Evolutionary conservation across 2,113 vertebrate genomes (phyloP).

Genomic region (Erpornis zantholeuca): DNA sequence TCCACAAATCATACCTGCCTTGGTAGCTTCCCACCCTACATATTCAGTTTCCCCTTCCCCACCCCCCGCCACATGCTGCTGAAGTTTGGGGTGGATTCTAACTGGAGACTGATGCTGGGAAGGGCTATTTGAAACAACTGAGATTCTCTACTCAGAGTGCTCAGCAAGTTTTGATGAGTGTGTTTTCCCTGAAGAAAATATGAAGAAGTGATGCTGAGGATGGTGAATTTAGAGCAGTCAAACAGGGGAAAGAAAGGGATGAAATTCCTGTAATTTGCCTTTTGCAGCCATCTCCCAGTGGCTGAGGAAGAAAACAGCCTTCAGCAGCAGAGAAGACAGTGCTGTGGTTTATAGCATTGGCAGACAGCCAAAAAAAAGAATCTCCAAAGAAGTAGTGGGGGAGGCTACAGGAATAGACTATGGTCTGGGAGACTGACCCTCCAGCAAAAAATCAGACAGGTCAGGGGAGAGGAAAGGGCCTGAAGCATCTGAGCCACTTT

Average conservation of each 20-base stretch:
- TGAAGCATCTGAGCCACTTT: neutral
- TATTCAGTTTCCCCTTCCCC: accelerated
- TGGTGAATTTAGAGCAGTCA: neutral
- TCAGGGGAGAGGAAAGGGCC: neutral
- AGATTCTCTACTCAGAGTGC: neutral
- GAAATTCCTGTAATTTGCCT: slow-evolving; percentile 39
- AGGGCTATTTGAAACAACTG: neutral
- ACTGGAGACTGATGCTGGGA: neutral
- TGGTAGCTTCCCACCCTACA: neutral
- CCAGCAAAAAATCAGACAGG: neutral
- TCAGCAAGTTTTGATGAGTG: neutral
- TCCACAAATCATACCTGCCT: neutral
- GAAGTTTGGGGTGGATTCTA: neutral
- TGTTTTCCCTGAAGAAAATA: neutral
- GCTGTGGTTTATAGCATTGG: slow-evolving; percentile 8
- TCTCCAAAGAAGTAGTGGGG: neutral
- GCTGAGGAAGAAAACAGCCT: slow-evolving; percentile 39
- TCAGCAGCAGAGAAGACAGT: slow-evolving; percentile 18
- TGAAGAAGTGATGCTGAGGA: neutral
- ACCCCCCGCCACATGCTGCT: neutral
- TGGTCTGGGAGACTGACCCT: neutral
- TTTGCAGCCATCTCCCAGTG: neutral
- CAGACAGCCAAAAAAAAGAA: neutral
- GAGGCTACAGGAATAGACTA: neutral
- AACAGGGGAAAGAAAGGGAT: slow-evolving; percentile 1